phyloP scores from a whole-genome alignment of 2,113 vertebrate species.

The Lonchura striata region DNA sequence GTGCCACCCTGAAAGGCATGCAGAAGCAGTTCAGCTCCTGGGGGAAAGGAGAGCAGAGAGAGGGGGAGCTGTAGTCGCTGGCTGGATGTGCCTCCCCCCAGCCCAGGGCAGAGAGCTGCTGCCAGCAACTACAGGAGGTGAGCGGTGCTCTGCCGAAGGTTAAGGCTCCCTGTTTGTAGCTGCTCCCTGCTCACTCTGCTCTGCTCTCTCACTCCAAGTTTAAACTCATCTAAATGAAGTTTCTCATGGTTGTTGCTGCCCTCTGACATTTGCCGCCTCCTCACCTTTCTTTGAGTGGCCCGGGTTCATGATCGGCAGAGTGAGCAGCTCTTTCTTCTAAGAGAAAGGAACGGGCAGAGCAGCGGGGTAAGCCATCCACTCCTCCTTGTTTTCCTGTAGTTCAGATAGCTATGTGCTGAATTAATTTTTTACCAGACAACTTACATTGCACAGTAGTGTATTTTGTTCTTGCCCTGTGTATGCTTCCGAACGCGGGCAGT shows the following conservation, averaged over 20 bases:
- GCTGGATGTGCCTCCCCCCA: not conserved
- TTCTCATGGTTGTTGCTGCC: not conserved
- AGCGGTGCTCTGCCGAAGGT: not conserved
- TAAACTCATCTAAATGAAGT: not conserved
- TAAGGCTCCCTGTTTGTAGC: not conserved
- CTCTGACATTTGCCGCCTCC: not conserved
- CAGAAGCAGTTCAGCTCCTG: not conserved
- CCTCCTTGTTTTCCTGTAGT: not conserved
- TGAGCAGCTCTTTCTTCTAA: not conserved
- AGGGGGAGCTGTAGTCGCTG: not conserved
- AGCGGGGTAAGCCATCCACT: not conserved
- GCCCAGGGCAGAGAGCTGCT: not conserved
- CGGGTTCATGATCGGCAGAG: accelerated
- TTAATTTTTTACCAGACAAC: constrained; percentile 2
- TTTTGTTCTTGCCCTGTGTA: constrained; percentile 16
- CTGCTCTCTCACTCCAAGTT: not conserved
- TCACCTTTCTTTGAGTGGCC: not conserved
- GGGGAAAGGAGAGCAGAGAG: not conserved
- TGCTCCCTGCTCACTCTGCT: not conserved
- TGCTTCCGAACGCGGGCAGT: not conserved
- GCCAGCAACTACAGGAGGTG: accelerated
- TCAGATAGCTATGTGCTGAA: not conserved
- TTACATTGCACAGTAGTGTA: not conserved
- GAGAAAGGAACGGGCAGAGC: not conserved
- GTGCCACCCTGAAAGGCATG: not conserved